Base-by-base conservation (phyloP, 2,888 invertebrate genomes). In the Petrophora chlorosata region DNA sequence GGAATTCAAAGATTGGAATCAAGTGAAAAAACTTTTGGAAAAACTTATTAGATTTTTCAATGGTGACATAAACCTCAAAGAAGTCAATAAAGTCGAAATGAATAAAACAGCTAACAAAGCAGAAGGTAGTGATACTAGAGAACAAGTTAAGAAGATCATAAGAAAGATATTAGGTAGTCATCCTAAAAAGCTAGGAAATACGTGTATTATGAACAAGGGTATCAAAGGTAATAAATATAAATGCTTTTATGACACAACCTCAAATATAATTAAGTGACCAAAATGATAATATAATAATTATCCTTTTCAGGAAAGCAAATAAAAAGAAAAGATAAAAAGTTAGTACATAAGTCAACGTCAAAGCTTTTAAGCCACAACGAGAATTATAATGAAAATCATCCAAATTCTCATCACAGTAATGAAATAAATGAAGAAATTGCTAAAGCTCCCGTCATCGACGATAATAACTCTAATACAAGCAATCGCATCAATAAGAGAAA, bases 1-100 rank as follows among this genome's bases (percentile, higher is more conserved):
- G 19, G 92, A 92, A 69, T 94, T 93, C 61, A 88, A 84, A 62
- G 78, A 92, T 55, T 92, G 92, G 92, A 73, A 82, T 10, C 59
- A 70, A 59, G 68, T 90, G 1, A 69, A 70, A 13, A 76, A 70
- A 47, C 53, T 88, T 19, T 32, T 85, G 16, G 76, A 82, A 40
- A 89, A 86, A 61, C 53, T 82, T 8, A 61, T 76, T 0, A 70
- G 79, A 53, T 83, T 85, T 63, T 82, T 80, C 60, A 49, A 50
- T 19, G 82, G 82, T 32, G 73, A 78, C 19, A 46, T 70, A 30
- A 60, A 69, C 49, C 23, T 76, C 1, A 74, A 72, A 59, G 58
- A 65, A 59, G 39, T 60, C 4, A 57, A 59, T 38, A 65, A 58
- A 8, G 30, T 26, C 23, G 47, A 61, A 33, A 19, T 50, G 40